Evolutionary conservation across 2,797 vertebrate genomes (phyloP).

Genomic region (Pempheris klunzingeri): DNA sequence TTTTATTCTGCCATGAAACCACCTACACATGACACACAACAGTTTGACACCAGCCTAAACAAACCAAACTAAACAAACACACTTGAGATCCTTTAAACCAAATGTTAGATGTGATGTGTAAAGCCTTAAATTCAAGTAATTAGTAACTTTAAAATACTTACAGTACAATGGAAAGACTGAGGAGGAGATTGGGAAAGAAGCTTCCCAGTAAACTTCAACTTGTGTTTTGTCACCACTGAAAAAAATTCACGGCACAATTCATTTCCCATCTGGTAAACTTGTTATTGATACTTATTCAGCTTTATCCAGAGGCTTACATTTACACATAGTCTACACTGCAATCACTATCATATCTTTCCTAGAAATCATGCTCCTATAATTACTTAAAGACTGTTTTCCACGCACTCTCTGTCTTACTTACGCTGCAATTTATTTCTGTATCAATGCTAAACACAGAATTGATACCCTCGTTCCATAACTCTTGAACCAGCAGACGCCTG

Average conservation of each 20-base stretch:
- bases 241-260: not conserved
- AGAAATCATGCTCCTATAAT: not conserved
- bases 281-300: not conserved
- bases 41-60: slow-evolving; percentile 6
- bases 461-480: not conserved
- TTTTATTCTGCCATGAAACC: slow-evolving; percentile 14
- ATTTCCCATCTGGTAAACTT: not conserved
- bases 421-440: not conserved
- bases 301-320: not conserved
- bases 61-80: slow-evolving; percentile 9
- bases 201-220: not conserved
- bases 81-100: not conserved
- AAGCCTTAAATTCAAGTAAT: too few relatives aligned
- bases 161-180: not conserved
- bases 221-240: slow-evolving; percentile 12
- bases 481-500: not conserved
- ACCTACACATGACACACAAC: not conserved
- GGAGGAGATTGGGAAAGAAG: not conserved
- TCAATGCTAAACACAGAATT: not conserved
- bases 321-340: not conserved
- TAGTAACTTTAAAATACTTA: not conserved
- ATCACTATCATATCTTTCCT: not conserved
- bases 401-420: not conserved
- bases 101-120: not conserved
- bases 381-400: not conserved